Evolutionary conservation across 1,140 invertebrate species (phyloP).

Genomic region (Agrilus planipennis): DNA sequence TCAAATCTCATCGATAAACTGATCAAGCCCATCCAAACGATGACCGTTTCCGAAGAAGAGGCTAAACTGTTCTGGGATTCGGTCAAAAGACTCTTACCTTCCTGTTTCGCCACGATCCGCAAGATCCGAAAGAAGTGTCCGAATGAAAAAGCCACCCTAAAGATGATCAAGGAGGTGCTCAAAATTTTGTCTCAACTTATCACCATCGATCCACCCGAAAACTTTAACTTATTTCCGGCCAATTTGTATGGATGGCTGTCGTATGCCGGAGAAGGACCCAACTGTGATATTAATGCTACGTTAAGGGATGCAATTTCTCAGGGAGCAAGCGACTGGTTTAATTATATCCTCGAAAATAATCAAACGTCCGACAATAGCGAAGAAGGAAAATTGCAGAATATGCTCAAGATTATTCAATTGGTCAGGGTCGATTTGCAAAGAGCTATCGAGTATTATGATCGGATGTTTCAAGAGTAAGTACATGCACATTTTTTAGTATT

Average conservation of each 20-base stretch:
- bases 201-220: conserved; percentile 43
- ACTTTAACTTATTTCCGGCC: conserved; percentile 52
- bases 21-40: conserved; percentile 48
- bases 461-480: conserved; percentile 53
- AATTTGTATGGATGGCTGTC: conserved; percentile 54
- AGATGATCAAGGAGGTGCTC: conserved; percentile 52
- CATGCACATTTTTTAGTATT: too few species aligned
- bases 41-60: conserved; percentile 54
- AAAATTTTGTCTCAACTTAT: conserved; percentile 50
- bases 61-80: conserved; percentile 68
- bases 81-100: conserved; percentile 58
- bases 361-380: conserved; percentile 40
- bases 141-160: conserved; percentile 55
- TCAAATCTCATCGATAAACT: conserved; percentile 52
- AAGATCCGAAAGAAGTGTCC: conserved; percentile 57
- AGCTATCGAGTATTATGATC: conserved; percentile 69
- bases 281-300: conserved; percentile 45
- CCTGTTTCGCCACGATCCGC: conserved; percentile 57
- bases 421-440: conserved; percentile 70
- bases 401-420: conserved; percentile 72
- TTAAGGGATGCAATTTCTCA: conserved; percentile 55
- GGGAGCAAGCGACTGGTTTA: conserved; percentile 65
- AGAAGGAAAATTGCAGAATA: conserved; percentile 54
- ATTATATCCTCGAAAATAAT: conserved; percentile 58
- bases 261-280: conserved; percentile 35